Evolutionary conservation across 1,140 invertebrate genomes (phyloP), one percentile per base, ranked within the genome.

Genomic region (Sinella curviseta): DNA sequence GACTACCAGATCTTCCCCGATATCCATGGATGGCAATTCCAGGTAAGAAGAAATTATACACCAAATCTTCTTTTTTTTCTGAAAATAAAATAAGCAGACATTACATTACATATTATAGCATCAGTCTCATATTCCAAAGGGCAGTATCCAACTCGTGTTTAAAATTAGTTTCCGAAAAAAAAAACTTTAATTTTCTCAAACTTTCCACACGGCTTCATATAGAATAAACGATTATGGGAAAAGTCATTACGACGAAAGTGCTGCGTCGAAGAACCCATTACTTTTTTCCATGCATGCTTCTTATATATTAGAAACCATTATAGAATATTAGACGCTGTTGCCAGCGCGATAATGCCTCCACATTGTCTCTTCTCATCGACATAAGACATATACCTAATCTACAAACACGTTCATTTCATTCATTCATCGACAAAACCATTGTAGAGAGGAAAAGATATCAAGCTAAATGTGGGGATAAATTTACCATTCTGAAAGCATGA

Each of bases 21-120:
- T 97, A 97, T 87, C 95, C 95, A n/a, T 97, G 95, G 95, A 97
- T 97, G 95, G 95, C 95, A 84, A 95, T 97, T 87, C 96, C 95
- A 90, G 95, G 95, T 97, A 91, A 93, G 91, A 91, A 20, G 20
- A n/a, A 16, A n/a, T 39, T 26, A 60, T 26, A 60, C 24, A 60
- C 4, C 24, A n/a, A 60, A 17, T 77, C 77, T 77, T 73, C 28
- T 78, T 39, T 26, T 67, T 31, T 36, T 28, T 77, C 74, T 34
- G 4, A 60, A 60, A 60, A n/a, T 3, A 17, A 60, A 60, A 60
- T n/a, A 60, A 60, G 3, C 8, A 3, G 14, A 26, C 24, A 60
- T 60, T 26, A 48, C 39, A 48, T 48, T 48, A 12, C 39, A 48
- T 48, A 60, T 12, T 26, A 26, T 60, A 60, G 14, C 57, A 60